These are phyloP conservation scores for Petromus typicus DNA, from an alignment of 2,113 vertebrate species.

Conservation along the genomic window DNA sequence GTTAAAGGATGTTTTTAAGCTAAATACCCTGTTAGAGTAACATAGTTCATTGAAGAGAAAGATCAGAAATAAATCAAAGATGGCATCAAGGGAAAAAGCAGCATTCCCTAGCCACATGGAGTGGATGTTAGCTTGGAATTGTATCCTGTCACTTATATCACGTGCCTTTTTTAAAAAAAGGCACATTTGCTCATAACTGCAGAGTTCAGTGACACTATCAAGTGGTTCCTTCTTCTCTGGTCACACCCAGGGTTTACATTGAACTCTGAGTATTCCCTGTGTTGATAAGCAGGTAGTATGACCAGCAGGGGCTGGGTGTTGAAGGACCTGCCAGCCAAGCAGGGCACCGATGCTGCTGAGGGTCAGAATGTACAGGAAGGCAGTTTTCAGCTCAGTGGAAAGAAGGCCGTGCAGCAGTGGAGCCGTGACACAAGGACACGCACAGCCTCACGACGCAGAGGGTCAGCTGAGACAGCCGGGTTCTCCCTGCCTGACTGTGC, in stretches of 20 bases:
- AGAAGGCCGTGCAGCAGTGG: neutral
- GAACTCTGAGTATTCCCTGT: neutral
- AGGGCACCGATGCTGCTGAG: neutral
- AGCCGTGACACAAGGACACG: neutral
- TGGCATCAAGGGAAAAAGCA: conserved; percentile 70
- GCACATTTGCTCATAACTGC: neutral
- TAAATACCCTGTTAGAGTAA: conserved; percentile 86
- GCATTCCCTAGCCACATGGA: conserved; percentile 63
- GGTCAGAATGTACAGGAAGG: neutral
- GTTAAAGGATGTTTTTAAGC: conserved; percentile 90
- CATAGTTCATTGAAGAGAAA: conserved; percentile 83
- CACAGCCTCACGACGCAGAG: neutral
- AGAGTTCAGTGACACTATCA: neutral
- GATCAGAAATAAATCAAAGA: conserved; percentile 86
- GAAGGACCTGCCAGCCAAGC: neutral
- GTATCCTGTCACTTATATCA: conserved; percentile 84
- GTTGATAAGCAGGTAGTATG: neutral
- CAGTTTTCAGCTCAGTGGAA: neutral
- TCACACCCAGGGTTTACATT: neutral
- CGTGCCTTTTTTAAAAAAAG: conserved; percentile 59
- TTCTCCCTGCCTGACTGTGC: neutral
- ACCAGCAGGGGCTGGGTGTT: neutral
- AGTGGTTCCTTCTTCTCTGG: neutral
- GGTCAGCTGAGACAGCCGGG: too few relatives aligned
- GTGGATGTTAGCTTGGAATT: conserved; percentile 81